Percentiles rank a stretch among this genome's conserved stretches.
Evolutionary conservation across 1,140 invertebrate species (phyloP).

Genomic region (Palaemon carinicauda): DNA sequence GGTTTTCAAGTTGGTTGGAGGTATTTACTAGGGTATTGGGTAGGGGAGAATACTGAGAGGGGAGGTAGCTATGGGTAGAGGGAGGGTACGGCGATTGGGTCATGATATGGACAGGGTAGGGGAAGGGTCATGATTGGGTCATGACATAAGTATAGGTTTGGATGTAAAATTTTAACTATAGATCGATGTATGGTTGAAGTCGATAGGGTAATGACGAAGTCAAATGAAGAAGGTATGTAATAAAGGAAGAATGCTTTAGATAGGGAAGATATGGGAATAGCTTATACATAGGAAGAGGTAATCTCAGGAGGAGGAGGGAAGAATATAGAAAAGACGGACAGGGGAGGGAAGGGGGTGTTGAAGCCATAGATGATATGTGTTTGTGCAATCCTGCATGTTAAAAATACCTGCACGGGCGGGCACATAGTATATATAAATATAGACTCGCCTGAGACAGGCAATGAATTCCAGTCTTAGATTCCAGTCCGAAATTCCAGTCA

Average conservation of each 20-base stretch:
- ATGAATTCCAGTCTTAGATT: too few species aligned
- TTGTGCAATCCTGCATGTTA: not conserved
- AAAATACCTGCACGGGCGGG: too few species aligned
- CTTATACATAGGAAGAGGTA: too few species aligned
- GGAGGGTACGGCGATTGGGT: not conserved
- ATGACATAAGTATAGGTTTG: too few species aligned
- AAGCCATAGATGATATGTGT: not conserved
- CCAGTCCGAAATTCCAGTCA: too few species aligned
- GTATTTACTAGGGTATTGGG: not conserved
- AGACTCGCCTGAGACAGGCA: too few species aligned
- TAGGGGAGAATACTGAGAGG: not conserved
- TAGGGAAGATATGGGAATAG: not conserved
- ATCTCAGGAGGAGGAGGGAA: too few species aligned
- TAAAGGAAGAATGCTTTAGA: not conserved
- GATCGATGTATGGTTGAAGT: too few species aligned
- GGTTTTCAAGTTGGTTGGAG: too few species aligned
- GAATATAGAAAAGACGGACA: not conserved
- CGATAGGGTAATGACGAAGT: too few species aligned
- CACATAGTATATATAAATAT: too few species aligned
- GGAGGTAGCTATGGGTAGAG: not conserved
- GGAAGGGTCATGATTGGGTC: not conserved
- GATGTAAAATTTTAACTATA: too few species aligned
- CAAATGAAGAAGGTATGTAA: not conserved
- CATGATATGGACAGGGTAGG: not conserved
- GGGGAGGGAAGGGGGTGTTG: not conserved